Base-by-base conservation (phyloP, 2,888 invertebrate genomes). In the Toxonevra muliebris region DNA sequence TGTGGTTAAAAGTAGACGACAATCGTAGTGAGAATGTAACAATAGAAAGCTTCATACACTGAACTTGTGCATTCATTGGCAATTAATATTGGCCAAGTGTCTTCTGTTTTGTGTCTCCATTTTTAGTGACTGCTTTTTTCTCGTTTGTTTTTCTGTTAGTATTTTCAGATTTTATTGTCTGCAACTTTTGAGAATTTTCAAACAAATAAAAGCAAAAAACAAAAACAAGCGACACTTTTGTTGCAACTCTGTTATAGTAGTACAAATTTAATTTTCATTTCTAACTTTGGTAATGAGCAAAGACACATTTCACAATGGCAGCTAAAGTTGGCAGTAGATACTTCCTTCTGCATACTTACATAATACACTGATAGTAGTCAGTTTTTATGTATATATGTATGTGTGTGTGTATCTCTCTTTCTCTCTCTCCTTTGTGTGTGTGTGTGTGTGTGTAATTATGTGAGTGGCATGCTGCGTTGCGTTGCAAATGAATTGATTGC, bases 1-100 rank as follows among this genome's bases (percentile, higher is more conserved):
- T 55, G 13, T 61, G 60, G 30, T 53, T 69, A 45, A 52, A 53
- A 58, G 40, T 50, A 63, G 61, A 41, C 45, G 61, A 41, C 45
- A 45, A 41, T 45, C 43, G 59, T 52, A 65, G 11, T 53, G 12
- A 20, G 62, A n/a, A 59, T 45, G 30, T 58, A 65, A 55, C 64
- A 63, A 41, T 17, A 40, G 48, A 63, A 52, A 63, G 54, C 54
- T 59, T 48, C 54, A 61, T 52, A 65, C 30, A 63, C 68, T 62
- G 71, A 71, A 74, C 73, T 74, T 73, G 65, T 71, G 64, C 68
- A 68, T 70, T 73, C 66, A 71, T 69, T 71, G 68, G 65, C 68
- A 75, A 74, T 75, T 62, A 70, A 70, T 60, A 63, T 53, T 53
- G 59, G 62, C 59, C 58, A 50, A 62, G 61, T 64, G 64, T 63